Conservation (phyloP, 2,113 vertebrate genomes). For the Leptosomus discolor region DNA sequence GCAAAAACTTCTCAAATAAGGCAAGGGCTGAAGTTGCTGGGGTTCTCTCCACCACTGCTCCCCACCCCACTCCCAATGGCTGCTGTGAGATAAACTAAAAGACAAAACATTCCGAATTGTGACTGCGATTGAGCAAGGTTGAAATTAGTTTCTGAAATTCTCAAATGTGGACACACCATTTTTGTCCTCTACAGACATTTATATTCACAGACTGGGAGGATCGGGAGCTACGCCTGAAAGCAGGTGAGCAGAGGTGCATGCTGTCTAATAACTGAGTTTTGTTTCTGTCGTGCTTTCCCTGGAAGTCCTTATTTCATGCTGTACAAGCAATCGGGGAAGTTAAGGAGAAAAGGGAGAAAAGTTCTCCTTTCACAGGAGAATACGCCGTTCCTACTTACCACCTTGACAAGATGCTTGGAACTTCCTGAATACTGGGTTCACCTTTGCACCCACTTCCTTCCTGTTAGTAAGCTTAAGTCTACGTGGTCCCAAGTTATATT, state of each 20-base stretch:
- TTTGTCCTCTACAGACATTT: slow-evolving; percentile 81
- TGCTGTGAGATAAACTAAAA: not conserved
- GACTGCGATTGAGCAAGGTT: not conserved
- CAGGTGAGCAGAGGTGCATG: slow-evolving; percentile 62
- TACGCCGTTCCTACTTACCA: not conserved
- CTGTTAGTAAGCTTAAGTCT: not conserved
- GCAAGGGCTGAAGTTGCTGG: not conserved
- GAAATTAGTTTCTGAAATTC: not conserved
- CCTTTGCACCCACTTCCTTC: not conserved
- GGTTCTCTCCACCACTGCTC: not conserved
- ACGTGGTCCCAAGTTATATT: not conserved
- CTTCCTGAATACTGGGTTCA: not conserved
- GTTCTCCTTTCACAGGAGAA: not conserved
- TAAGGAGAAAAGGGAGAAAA: not conserved
- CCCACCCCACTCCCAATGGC: not conserved
- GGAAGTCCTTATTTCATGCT: not conserved
- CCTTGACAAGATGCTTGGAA: not conserved
- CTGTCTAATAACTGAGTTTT: not conserved
- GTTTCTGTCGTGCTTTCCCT: not conserved
- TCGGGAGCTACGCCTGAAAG: slow-evolving; percentile 79
- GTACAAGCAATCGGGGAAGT: not conserved
- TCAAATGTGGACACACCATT: not conserved
- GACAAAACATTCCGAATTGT: not conserved
- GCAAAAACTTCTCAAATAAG: not conserved
- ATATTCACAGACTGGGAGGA: slow-evolving; percentile 96